Percentiles rank a stretch among this genome's conserved stretches.
Conservation (phyloP, 1,140 invertebrate genomes). For the Oscheius sp. region DNA sequence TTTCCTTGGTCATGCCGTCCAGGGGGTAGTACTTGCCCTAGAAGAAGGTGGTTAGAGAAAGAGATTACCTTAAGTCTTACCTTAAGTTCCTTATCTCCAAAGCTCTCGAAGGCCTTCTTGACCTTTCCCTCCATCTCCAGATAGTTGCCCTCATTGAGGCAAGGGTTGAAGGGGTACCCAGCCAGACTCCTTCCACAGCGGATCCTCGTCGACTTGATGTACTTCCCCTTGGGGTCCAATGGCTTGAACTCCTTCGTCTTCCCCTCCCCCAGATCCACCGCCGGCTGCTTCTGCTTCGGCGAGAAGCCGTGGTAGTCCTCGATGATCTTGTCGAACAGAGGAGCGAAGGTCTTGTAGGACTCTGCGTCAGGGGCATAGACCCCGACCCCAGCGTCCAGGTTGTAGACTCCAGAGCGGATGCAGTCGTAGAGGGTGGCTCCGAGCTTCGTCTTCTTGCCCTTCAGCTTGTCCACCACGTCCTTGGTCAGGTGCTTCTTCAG, state of each 20-base stretch:
- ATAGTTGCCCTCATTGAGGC: too few relatives aligned
- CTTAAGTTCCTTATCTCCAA: conserved; percentile 73
- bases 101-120: conserved; percentile 50
- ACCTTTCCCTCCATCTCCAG: too few relatives aligned
- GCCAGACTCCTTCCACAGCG: conserved; percentile 77
- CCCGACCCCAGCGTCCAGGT: conserved; percentile 75
- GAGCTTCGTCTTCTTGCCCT: conserved; percentile 54
- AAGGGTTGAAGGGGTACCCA: conserved; percentile 75
- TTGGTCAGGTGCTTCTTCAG: conserved; percentile 90
- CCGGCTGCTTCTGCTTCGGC: conserved; percentile 49
- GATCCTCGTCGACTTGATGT: conserved; percentile 88
- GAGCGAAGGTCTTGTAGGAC: conserved; percentile 80
- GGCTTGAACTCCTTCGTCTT: conserved; percentile 74
- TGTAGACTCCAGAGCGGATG: conserved; percentile 68
- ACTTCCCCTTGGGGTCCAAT: conserved; percentile 83
- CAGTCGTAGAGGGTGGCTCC: conserved; percentile 57
- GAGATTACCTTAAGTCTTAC: conserved; percentile 64
- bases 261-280: conserved; percentile 77
- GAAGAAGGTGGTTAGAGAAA: conserved; percentile 84
- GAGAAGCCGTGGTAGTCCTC: conserved; percentile 92
- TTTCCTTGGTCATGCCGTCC: conserved; percentile 63
- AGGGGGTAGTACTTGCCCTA: conserved; percentile 87
- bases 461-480: too few relatives aligned
- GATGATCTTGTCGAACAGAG: conserved; percentile 89
- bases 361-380: conserved; percentile 93